These are phyloP conservation scores for Dicrostonyx torquatus DNA, from an alignment of 2,797 vertebrate genomes.

Conservation along the genomic window DNA sequence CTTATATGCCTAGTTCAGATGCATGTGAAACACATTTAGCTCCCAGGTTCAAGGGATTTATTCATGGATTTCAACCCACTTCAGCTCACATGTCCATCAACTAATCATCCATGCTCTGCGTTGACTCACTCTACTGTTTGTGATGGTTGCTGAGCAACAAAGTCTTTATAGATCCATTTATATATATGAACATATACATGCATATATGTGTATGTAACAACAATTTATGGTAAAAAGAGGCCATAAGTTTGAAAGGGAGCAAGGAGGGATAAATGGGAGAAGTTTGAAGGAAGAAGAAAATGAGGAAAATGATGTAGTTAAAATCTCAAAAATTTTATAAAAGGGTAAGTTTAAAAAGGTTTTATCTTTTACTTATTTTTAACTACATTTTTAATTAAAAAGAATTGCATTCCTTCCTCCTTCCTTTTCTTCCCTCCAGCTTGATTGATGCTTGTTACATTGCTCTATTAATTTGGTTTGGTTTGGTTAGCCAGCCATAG, in stretches of 20 bases:
- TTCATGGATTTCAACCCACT: background rate
- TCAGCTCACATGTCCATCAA: background rate
- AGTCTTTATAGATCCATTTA: background rate
- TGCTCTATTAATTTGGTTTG: background rate
- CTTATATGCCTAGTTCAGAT: background rate
- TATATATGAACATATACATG: background rate
- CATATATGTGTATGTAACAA: background rate
- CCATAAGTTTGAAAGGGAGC: background rate
- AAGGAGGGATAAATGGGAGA: background rate
- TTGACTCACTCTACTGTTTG: constrained; percentile 59
- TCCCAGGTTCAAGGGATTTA: background rate
- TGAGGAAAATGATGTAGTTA: background rate
- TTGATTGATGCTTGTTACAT: background rate
- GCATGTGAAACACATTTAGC: background rate
- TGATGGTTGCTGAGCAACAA: constrained; percentile 23
- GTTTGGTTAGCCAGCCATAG: constrained; percentile 26
- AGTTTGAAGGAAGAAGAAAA: background rate
- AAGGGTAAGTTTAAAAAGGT: background rate
- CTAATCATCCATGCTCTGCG: background rate
- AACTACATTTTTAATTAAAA: background rate
- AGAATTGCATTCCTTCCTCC: background rate
- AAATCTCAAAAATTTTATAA: background rate
- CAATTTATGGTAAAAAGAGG: background rate
- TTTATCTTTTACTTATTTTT: background rate
- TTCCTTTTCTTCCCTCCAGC: background rate